These are phyloP conservation scores for Capitulum mitella DNA, from an alignment of 2,888 invertebrate genomes.

Conservation along the genomic window DNA sequence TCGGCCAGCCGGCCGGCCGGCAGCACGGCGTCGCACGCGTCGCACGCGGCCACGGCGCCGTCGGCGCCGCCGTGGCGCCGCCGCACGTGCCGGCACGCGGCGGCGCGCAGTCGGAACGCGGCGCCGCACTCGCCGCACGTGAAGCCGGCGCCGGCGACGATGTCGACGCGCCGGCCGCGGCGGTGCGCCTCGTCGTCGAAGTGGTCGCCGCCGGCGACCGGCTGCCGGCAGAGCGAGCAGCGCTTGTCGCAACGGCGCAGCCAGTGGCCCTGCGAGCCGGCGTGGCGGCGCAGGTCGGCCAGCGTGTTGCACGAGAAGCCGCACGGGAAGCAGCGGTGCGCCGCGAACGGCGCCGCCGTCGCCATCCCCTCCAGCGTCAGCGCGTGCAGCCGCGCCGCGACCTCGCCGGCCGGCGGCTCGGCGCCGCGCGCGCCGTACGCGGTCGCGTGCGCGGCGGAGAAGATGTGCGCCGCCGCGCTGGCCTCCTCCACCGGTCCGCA, in stretches of 20 bases:
- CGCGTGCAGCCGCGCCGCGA: background rate
- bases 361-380: background rate
- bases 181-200: background rate
- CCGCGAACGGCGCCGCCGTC: slow-evolving; percentile 46
- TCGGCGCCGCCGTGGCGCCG: background rate
- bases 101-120: background rate
- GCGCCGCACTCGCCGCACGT: background rate
- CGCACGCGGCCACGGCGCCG: background rate
- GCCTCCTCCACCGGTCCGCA: background rate
- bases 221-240: background rate
- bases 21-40: background rate
- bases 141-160: background rate
- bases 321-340: slow-evolving; percentile 77
- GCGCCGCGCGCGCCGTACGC: background rate
- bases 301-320: slow-evolving; percentile 69
- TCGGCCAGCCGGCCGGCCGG: background rate
- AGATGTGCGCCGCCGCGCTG: background rate
- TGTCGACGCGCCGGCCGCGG: background rate
- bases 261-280: slow-evolving; percentile 22
- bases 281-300: slow-evolving; percentile 56
- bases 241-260: background rate
- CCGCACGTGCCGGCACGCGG: background rate
- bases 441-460: background rate
- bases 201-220: background rate
- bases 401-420: background rate